These are phyloP conservation scores for Trissolcus japonicus DNA, from an alignment of 2,888 invertebrate genomes.

Conservation along the genomic window DNA sequence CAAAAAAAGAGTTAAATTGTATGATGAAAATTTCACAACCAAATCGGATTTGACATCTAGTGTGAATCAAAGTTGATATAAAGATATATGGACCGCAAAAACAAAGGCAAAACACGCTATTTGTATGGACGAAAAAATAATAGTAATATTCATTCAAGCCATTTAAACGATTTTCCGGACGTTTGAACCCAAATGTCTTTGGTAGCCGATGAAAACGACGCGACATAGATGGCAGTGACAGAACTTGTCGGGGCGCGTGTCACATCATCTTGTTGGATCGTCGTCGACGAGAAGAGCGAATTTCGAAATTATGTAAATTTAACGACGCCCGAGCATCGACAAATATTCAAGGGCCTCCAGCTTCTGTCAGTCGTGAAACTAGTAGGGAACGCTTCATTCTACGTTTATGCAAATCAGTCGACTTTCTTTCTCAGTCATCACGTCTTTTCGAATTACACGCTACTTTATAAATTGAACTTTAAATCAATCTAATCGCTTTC, in stretches of 20 bases:
- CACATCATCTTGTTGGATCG: constrained; percentile 60
- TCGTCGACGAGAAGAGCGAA: constrained; percentile 62
- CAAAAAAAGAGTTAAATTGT: too few relatives aligned
- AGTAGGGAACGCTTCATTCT: constrained; percentile 37
- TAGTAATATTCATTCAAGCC: constrained; percentile 64
- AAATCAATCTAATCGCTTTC: constrained; percentile 16
- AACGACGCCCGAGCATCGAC: constrained; percentile 59
- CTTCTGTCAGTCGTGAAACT: constrained; percentile 54
- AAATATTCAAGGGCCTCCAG: constrained; percentile 57
- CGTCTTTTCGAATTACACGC: constrained; percentile 41
- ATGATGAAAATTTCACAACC: too few relatives aligned
- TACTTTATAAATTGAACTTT: constrained; percentile 42
- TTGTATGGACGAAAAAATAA: constrained; percentile 12
- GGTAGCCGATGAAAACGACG: constrained; percentile 53
- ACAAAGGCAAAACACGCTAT: constrained; percentile 1
- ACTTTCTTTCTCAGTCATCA: constrained; percentile 44
- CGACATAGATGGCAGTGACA: constrained; percentile 54
- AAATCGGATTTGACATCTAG: too few relatives aligned
- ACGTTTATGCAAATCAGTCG: constrained; percentile 53
- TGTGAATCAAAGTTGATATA: too few relatives aligned
- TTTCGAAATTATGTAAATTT: constrained; percentile 73
- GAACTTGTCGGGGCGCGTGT: constrained; percentile 56
- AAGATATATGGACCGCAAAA: neutral
- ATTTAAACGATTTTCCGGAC: constrained; percentile 73
- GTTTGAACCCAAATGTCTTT: constrained; percentile 70